These are phyloP conservation scores for Potorous gilbertii DNA, from an alignment of 2,797 vertebrate species.

Conservation along the genomic window DNA sequence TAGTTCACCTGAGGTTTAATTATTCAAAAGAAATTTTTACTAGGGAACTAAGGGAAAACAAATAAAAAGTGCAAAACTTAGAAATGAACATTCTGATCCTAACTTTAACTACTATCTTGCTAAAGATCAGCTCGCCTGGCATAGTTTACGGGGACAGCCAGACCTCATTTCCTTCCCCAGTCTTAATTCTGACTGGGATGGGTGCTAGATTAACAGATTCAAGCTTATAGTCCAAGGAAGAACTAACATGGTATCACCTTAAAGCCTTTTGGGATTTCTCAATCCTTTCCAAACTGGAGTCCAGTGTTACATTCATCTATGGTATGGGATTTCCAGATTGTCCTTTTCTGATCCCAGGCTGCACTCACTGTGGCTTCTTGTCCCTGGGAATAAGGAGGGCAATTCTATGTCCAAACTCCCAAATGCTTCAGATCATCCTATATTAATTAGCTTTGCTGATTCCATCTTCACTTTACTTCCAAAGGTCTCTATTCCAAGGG, in stretches of 20 bases:
- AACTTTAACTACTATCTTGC: neutral
- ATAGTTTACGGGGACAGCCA: neutral
- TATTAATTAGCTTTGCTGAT: neutral
- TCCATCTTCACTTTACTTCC: neutral
- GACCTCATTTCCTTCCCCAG: neutral
- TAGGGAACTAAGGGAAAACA: neutral
- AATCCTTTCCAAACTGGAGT: neutral
- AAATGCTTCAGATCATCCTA: neutral
- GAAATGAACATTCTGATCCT: conserved; percentile 1
- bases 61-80: neutral
- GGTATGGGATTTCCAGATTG: neutral
- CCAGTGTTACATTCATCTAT: neutral
- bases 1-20: neutral
- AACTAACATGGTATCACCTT: neutral
- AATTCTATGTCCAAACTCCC: neutral
- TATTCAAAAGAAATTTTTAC: neutral
- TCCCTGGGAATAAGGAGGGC: neutral
- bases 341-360: neutral
- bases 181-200: neutral
- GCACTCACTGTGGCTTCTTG: neutral
- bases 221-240: neutral
- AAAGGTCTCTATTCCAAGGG: neutral
- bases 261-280: neutral
- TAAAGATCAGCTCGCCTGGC: neutral
- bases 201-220: neutral